These are phyloP conservation scores for Crotophaga sulcirostris DNA, from an alignment of 2,113 vertebrate genomes.

Conservation along the genomic window DNA sequence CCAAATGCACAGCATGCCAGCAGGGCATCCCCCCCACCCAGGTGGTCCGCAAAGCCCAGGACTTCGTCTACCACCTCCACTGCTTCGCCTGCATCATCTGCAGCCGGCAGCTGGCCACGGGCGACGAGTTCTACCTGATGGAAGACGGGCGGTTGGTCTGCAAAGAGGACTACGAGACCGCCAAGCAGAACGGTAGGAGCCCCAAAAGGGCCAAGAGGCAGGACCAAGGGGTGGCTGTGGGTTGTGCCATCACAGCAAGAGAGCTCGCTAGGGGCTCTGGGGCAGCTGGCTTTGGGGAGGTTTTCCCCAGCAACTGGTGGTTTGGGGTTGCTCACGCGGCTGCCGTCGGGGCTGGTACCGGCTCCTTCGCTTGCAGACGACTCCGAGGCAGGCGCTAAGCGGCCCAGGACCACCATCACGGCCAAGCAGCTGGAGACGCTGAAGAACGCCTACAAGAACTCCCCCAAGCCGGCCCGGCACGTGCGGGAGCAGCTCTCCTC, in stretches of 20 bases:
- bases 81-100: conserved; percentile 99
- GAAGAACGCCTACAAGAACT: conserved; percentile 98
- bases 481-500: conserved; percentile 98
- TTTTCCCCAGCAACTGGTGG: fast-evolving
- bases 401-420: conserved; percentile 96
- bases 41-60: conserved; percentile 98
- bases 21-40: conserved; percentile 98
- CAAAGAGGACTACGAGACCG: conserved; percentile 98
- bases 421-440: conserved; percentile 98
- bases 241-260: too few species aligned
- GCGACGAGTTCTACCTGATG: conserved; percentile 99
- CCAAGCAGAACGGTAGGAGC: conserved; percentile 93
- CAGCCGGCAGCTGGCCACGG: conserved; percentile 94
- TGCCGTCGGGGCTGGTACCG: background rate
- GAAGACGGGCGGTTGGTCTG: conserved; percentile 97
- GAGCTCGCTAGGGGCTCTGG: background rate
- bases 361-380: conserved; percentile 81
- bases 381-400: conserved; percentile 93
- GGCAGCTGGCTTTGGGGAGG: background rate
- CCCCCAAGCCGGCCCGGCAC: conserved; percentile 93
- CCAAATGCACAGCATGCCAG: conserved; percentile 98
- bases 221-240: fast-evolving
- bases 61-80: conserved; percentile 98
- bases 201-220: fast-evolving
- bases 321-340: background rate